Conservation (phyloP, 2,888 invertebrate genomes). For the Augiades crinisus region DNA sequence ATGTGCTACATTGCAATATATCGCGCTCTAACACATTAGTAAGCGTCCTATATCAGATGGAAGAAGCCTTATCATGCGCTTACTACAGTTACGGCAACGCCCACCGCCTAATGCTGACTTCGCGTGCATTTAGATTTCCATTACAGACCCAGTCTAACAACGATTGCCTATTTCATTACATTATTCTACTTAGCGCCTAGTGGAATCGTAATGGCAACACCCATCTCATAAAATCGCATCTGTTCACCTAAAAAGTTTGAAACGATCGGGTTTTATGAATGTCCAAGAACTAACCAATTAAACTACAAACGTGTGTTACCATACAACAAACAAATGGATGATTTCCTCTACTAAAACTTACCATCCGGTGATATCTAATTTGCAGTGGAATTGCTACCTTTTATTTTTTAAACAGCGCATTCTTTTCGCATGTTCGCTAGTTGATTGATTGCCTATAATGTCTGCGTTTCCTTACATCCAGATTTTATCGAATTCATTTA, state of each 20-base stretch:
- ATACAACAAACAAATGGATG: too few relatives aligned
- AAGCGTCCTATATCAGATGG: slow-evolving; percentile 8
- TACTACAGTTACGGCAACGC: slow-evolving; percentile 61
- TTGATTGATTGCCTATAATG: too few relatives aligned
- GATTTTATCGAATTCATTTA: too few relatives aligned
- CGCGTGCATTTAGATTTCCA: slow-evolving; percentile 72
- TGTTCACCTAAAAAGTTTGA: background rate
- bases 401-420: too few relatives aligned
- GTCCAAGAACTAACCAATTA: too few relatives aligned
- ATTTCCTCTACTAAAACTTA: too few relatives aligned
- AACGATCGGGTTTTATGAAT: background rate
- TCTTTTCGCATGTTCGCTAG: too few relatives aligned
- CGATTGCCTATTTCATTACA: slow-evolving; percentile 40
- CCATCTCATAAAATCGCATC: background rate
- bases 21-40: background rate
- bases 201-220: slow-evolving; percentile 4
- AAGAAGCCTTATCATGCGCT: slow-evolving; percentile 48
- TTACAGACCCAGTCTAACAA: slow-evolving; percentile 45
- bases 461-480: too few relatives aligned
- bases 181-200: slow-evolving; percentile 16
- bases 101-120: slow-evolving; percentile 76
- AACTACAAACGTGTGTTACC: too few relatives aligned
- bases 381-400: too few relatives aligned
- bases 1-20: background rate
- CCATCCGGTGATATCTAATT: too few relatives aligned